Percentiles rank a stretch among this genome's conserved stretches.
These are phyloP conservation scores for Pipistrellus kuhlii DNA, from an alignment of 2,797 vertebrate genomes.

Conservation along the genomic window DNA sequence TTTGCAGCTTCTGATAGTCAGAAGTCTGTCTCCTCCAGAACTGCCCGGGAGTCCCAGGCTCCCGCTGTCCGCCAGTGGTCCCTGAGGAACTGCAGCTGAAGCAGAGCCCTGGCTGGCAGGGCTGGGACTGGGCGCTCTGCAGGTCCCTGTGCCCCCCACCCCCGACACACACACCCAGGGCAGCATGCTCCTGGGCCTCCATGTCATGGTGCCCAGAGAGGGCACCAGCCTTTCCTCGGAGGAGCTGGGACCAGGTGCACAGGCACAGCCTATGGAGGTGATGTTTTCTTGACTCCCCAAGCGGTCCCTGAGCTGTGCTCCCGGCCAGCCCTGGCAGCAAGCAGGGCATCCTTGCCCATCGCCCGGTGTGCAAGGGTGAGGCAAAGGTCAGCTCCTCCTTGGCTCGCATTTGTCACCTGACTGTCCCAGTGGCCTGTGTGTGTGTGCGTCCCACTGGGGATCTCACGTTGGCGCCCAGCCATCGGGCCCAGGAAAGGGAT, in stretches of 20 bases:
- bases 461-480: accelerated
- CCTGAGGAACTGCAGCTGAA: background rate
- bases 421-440: accelerated
- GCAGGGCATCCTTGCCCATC: accelerated
- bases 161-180: no score
- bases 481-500: background rate
- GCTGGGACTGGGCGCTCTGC: background rate
- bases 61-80: background rate
- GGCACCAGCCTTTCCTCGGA: background rate
- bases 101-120: background rate
- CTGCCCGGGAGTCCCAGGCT: background rate
- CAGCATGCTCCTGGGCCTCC: background rate
- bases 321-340: no score
- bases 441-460: accelerated
- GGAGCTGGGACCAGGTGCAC: no score
- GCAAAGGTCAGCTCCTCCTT: background rate
- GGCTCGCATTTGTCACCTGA: background rate
- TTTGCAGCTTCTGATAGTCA: background rate
- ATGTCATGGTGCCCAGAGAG: accelerated
- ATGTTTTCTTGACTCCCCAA: background rate
- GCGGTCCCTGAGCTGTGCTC: background rate
- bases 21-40: background rate
- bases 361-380: background rate
- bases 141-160: no score
- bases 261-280: background rate